Base-by-base conservation (phyloP, 2,888 invertebrate species). In the Spicauda simplicius region DNA sequence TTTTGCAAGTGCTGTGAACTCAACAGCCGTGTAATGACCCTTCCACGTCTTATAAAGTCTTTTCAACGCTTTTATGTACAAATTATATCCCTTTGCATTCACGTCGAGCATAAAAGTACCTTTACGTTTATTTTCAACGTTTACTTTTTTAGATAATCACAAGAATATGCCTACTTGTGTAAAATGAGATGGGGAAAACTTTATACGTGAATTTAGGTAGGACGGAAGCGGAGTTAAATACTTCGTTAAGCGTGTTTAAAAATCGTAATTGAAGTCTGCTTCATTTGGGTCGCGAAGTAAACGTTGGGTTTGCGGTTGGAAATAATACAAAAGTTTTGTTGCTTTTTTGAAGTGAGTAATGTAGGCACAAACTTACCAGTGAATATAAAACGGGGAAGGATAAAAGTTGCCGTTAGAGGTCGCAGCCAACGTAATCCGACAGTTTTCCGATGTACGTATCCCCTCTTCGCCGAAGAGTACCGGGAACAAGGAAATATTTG, bases 21-120 rank as follows among this genome's bases (percentile, higher is more conserved):
- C 86, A 90, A 90, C 80, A 83, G 77, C 81, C 88, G 85, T 88
- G 82, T 87, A 87, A 90, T 86, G 88, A 84, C 86, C 84, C 87
- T 87, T 85, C 77, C 82, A 80, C 81, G 81, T 84, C 86, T 88
- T 87, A 88, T 86, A 87, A 86, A 89, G 83, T 81, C 84, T 87
- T 88, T 86, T 85, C 80, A 83, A 78, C 82, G 80, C 80, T 85
- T 88, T 86, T 80, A 82, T 79, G 77, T 78, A 80, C 80, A 84
- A 87, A 85, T 87, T 85, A 84, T 82, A 84, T 86, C 81, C 87
- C 83, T 89, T 88, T 85, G 78, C 82, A 71, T 77, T 83, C 77
- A 83, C 77, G 77, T 82, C 81, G 77, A 82, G 83, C 83, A 82
- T 80, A 81, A 87, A 87, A 88, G 84, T 86, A 81, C 83, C 81